Base-by-base conservation (phyloP, 2,888 invertebrate species). In the Mimumesa dahlbomi region DNA sequence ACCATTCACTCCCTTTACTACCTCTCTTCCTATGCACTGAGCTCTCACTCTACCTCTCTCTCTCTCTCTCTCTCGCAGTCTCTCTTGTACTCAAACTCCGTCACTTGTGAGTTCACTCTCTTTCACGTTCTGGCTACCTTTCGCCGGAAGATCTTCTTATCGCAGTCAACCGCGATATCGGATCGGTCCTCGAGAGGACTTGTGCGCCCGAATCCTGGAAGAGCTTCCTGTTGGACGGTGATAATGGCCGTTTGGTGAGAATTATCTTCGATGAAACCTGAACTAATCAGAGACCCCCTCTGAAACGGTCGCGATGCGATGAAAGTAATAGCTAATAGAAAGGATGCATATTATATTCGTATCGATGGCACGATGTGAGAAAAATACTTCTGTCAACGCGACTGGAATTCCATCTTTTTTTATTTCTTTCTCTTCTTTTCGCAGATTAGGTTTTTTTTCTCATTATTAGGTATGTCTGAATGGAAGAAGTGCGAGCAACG, bases 171-270 rank as follows among this genome's bases (percentile, higher is more conserved):
- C 65, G 50, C 65, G 54, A 42, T 67, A 68, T 70, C 70, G 54
- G 25, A 61, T 75, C 67, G 62, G 29, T 49, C 43, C 56, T 61
- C 13, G 63, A 25, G 29, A 56, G 21, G 38, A 53, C 25, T 38
- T n/a, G 49, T 42, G 40, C 45, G 14, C 34, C 36, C 54, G 54
- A 53, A 56, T 56, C 50, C 34, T 34, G 43, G 56, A 42, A 66
- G 49, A 65, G 65, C 57, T 64, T 61, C 22, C 50, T 36, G 21
- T 4, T 36, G 29, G 16, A 34, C 48, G n/a, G 16, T 29, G 69
- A 73, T 78, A 79, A 78, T 63, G 62, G 40, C 25, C 45, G 34
- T 64, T 73, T 57, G 59, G 64, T 43, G 76, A 61, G 49, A 68
- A 71, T 66, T 66, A 68, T 67, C 56, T 40, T 43, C 40, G 42